Evolutionary conservation across 1,140 invertebrate genomes (phyloP).

Genomic region (Caenorhabditis inopinata): DNA sequence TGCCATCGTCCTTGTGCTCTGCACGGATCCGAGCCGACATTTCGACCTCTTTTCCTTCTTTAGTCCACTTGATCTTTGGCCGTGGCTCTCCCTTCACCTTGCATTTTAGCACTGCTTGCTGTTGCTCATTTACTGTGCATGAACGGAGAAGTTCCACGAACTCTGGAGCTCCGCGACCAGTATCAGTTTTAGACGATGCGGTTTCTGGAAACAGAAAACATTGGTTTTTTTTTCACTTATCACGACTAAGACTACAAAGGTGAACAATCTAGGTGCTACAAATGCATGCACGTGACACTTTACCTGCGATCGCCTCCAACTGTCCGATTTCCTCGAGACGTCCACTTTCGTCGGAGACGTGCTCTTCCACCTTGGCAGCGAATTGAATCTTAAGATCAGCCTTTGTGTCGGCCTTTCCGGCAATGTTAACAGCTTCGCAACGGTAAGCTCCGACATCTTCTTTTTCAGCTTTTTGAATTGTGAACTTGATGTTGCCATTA

Average conservation of each 20-base stretch:
- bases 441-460: conserved; percentile 59
- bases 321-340: conserved; percentile 39
- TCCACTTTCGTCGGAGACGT: conserved; percentile 26
- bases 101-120: conserved; percentile 69
- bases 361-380: conserved; percentile 37
- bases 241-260: neutral
- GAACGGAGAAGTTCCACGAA: conserved; percentile 65
- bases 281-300: neutral
- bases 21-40: conserved; percentile 51
- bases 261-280: neutral
- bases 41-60: conserved; percentile 64
- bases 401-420: conserved; percentile 44
- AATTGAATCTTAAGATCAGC: conserved; percentile 46
- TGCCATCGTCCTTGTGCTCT: conserved; percentile 62
- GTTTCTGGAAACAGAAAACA: conserved; percentile 44
- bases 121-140: conserved; percentile 72
- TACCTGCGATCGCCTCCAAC: conserved; percentile 29
- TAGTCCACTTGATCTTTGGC: conserved; percentile 75
- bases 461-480: conserved; percentile 51
- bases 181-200: conserved; percentile 28
- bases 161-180: conserved; percentile 59
- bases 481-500: conserved; percentile 58
- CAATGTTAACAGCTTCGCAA: conserved; percentile 52
- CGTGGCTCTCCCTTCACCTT: conserved; percentile 67
- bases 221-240: neutral